Conservation (phyloP, 2,888 invertebrate genomes). For the Pterobdella sp. region DNA sequence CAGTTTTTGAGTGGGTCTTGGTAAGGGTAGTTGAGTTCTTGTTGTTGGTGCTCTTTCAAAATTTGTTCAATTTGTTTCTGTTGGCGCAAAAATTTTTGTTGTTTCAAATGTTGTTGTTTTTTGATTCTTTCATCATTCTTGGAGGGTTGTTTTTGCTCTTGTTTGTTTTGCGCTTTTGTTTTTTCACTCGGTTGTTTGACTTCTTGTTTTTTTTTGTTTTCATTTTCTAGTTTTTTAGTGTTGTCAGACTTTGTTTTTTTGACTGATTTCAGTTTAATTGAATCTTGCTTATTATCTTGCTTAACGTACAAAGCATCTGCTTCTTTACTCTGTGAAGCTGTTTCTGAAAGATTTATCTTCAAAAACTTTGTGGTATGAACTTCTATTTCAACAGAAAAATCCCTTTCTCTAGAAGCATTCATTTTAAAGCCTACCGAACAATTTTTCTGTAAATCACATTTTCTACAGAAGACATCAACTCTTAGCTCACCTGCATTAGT, state of each 20-base stretch:
- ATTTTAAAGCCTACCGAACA: too few relatives aligned
- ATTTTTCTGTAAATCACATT: too few relatives aligned
- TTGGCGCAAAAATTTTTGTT: neutral
- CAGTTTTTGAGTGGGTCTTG: conserved; percentile 45
- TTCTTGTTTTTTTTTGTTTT: neutral
- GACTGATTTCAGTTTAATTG: neutral
- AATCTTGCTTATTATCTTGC: too few relatives aligned
- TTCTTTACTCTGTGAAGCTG: too few relatives aligned
- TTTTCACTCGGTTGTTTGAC: neutral
- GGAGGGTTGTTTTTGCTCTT: conserved; percentile 2
- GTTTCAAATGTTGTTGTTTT: neutral
- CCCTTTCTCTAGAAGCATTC: too few relatives aligned
- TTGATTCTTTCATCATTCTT: neutral
- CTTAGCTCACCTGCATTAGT: too few relatives aligned
- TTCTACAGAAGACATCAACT: too few relatives aligned
- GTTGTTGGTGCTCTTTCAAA: neutral
- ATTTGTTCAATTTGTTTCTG: neutral
- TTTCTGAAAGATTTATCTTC: too few relatives aligned
- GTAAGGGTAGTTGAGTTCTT: conserved; percentile 37
- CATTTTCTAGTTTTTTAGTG: neutral
- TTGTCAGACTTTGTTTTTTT: neutral
- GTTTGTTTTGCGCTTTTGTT: neutral
- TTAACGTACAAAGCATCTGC: too few relatives aligned
- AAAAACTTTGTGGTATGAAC: too few relatives aligned
- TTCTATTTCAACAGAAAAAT: too few relatives aligned